These are phyloP conservation scores for Ellobium chinense DNA, from an alignment of 2,888 invertebrate genomes.

Conservation along the genomic window DNA sequence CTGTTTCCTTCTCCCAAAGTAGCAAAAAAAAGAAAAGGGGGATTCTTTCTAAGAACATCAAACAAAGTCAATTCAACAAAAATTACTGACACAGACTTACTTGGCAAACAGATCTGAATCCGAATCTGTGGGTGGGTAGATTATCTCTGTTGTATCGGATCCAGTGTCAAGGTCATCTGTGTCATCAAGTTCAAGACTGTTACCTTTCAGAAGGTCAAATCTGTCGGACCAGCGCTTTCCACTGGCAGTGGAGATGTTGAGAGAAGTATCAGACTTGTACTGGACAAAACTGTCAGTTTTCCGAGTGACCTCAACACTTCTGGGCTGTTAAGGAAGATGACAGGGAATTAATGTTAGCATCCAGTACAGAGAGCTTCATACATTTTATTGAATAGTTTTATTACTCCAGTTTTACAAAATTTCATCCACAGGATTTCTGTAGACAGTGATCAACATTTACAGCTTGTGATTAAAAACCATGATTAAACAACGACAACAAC, in stretches of 20 bases:
- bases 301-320: not conserved
- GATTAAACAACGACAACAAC: no score
- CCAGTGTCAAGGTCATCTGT: slow-evolving; percentile 60
- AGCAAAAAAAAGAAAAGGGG: not conserved
- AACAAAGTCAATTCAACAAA: not conserved
- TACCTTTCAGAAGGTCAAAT: slow-evolving; percentile 21
- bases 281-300: slow-evolving; percentile 6
- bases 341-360: no score
- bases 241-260: not conserved
- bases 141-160: slow-evolving; percentile 64
- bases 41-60: no score
- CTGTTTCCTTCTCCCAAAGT: not conserved
- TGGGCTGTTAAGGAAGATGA: not conserved
- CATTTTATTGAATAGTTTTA: no score
- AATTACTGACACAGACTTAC: slow-evolving; percentile 48
- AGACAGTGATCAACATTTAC: no score
- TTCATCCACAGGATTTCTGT: no score
- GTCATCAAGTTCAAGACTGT: slow-evolving; percentile 52
- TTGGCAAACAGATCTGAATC: slow-evolving; percentile 63
- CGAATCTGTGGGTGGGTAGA: slow-evolving; percentile 68
- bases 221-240: slow-evolving; percentile 24
- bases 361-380: no score
- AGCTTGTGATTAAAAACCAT: no score
- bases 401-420: no score
- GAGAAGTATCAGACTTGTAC: slow-evolving; percentile 33